Conservation (phyloP, 2,797 vertebrate genomes). For the Threskiornis aethiopicus region DNA sequence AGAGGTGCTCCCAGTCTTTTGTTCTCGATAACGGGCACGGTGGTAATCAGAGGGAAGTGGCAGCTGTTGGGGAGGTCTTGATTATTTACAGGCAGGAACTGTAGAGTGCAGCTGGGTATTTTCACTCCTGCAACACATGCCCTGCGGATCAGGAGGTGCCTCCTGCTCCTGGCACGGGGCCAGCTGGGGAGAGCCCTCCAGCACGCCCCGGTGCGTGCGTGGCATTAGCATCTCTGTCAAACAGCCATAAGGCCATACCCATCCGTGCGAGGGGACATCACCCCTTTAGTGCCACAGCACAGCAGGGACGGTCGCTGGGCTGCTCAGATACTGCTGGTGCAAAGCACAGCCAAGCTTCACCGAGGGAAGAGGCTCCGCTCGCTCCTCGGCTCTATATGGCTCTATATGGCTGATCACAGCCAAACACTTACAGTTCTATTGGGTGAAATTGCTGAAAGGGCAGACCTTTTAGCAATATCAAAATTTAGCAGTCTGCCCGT, state of each 20-base stretch:
- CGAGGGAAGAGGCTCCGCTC: not conserved
- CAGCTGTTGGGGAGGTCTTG: not conserved
- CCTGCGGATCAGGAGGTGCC: not conserved
- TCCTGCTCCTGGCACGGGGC: not conserved
- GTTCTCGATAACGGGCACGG: accelerated
- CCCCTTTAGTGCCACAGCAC: not conserved
- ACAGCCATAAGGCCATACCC: not conserved
- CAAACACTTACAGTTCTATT: not conserved
- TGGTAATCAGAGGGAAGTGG: not conserved
- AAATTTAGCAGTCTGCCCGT: not conserved
- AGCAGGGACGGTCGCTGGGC: not conserved
- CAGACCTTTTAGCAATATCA: not conserved
- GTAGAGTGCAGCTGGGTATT: not conserved
- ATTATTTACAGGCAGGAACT: not conserved
- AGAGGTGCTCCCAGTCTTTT: not conserved
- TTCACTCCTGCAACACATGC: accelerated
- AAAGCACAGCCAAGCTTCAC: not conserved
- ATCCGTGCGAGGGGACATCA: accelerated
- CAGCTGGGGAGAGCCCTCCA: not conserved
- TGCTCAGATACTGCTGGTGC: not conserved
- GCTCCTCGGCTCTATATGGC: accelerated
- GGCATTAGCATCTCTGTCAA: not conserved
- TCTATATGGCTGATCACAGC: not conserved
- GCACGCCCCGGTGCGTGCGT: accelerated
- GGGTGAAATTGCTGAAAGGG: not conserved